These are phyloP conservation scores for Novumbra hubbsi DNA, from an alignment of 2,797 vertebrate genomes.

Conservation along the genomic window DNA sequence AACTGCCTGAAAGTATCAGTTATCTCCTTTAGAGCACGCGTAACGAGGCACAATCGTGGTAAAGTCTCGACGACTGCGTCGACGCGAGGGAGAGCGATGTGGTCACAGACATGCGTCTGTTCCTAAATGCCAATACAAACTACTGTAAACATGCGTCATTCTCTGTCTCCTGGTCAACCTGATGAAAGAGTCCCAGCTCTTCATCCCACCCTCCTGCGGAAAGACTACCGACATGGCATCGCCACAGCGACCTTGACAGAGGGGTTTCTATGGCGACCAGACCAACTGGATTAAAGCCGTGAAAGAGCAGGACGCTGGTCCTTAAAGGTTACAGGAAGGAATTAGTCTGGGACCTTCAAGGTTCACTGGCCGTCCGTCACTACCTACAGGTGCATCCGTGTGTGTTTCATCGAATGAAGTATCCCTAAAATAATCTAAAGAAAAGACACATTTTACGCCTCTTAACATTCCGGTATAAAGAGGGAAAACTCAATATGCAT, in stretches of 20 bases:
- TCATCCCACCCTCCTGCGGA: neutral
- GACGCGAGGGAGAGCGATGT: neutral
- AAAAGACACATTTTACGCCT: neutral
- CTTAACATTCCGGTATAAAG: neutral
- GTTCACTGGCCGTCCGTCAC: neutral
- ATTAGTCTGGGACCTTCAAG: neutral
- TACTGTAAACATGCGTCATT: neutral
- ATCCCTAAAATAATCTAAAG: neutral
- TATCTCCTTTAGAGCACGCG: neutral
- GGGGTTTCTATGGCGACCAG: slow-evolving; percentile 34
- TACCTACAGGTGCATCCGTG: neutral
- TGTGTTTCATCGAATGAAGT: neutral
- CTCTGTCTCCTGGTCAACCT: neutral
- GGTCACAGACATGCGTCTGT: neutral
- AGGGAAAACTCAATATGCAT: neutral
- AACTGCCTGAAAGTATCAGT: neutral
- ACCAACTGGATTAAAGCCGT: neutral
- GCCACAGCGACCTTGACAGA: slow-evolving; percentile 36
- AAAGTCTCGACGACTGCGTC: neutral
- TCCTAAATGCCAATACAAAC: neutral
- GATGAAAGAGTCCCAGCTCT: neutral
- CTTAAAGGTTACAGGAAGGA: neutral
- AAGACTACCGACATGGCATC: neutral
- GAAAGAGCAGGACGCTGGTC: neutral
- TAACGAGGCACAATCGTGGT: neutral